A percentile compares a stretch with the other conserved stretches of the same genome.
Evolutionary conservation across 2,888 invertebrate species (phyloP).

Genomic region (Tipula vernalis): DNA sequence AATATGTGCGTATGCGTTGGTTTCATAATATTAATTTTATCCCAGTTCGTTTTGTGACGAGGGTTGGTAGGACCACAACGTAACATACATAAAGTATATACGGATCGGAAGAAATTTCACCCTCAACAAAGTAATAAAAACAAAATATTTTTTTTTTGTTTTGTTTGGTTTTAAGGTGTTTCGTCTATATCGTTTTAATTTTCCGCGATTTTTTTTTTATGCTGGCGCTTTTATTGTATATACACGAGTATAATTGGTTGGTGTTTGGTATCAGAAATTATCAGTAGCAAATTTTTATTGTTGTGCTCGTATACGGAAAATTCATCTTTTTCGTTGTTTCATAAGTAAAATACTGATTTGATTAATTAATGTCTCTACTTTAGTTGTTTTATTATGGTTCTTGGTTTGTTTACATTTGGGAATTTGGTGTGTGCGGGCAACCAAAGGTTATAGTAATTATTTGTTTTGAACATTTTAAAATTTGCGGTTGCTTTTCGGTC

Average conservation of each 20-base stretch:
- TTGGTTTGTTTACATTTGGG: neutral
- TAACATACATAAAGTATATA: neutral
- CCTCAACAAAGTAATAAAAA: neutral
- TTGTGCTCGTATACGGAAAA: neutral
- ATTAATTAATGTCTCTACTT: neutral
- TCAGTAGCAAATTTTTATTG: neutral
- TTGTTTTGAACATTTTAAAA: neutral
- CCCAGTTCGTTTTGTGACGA: neutral
- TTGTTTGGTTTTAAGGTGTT: conserved; percentile 4
- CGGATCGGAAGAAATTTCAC: neutral
- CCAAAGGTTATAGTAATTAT: neutral
- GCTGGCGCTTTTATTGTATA: neutral
- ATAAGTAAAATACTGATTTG: neutral
- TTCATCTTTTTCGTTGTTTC: neutral
- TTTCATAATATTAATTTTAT: neutral
- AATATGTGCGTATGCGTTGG: neutral
- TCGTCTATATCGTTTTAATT: neutral
- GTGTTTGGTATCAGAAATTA: neutral
- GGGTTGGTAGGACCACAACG: neutral
- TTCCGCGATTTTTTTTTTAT: neutral
- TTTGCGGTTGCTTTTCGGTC: neutral
- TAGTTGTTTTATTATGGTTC: neutral
- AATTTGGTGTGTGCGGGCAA: neutral
- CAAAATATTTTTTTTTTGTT: neutral
- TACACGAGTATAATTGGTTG: neutral